Base-by-base conservation (phyloP, 2,797 vertebrate genomes). In the Simalia tracyae region DNA sequence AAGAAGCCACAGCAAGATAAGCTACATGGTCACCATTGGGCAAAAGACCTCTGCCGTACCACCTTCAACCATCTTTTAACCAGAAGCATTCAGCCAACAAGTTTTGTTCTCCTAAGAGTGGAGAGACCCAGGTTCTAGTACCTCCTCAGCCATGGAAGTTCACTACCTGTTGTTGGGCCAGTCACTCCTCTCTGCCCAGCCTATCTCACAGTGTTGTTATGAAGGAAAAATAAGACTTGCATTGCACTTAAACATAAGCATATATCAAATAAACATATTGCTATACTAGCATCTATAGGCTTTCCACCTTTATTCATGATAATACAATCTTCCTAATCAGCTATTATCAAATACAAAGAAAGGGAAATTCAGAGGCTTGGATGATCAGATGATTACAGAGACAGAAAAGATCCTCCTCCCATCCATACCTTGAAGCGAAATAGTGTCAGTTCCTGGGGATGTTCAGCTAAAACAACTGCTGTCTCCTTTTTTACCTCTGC, bases 381-480 rank as follows among this genome's bases (percentile, higher is more conserved):
- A 54, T 54, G 50, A 54, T 7, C 50, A 64, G 17, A n/a, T 5
- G 72, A 2, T 87, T 26, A 4, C 2, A 19, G 17, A 64, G 76
- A 57, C 3, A n/a, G 17, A 63, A 31, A 81, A 63, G 63, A 50
- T 17, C 14, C 36, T 31, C 66, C 15, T 57, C 72, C 36, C 17
- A 88, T 1, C 12, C 95, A 54, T 90, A 97, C 97, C 96, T 96
- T 92, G 42, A 95, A n/a, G 0, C 95, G 94, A 42, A 96, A 93
- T 64, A 17, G 15, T 0, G 85, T 92, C 11, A 31, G 60, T 31
- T 90, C 93, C 66, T 6, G 91, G 19, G 56, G 66, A 15, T 0
- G 28, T n/a, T 64, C 91, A 36, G 15, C 72, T 10, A 84, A 84
- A 26, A 60, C 60, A 0, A 1, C 60, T 57, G 89, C 90, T 1